Evolutionary conservation across 2,888 invertebrate genomes (phyloP), one percentile per base, ranked within the genome.

Genomic region (Campaea margaritaria): DNA sequence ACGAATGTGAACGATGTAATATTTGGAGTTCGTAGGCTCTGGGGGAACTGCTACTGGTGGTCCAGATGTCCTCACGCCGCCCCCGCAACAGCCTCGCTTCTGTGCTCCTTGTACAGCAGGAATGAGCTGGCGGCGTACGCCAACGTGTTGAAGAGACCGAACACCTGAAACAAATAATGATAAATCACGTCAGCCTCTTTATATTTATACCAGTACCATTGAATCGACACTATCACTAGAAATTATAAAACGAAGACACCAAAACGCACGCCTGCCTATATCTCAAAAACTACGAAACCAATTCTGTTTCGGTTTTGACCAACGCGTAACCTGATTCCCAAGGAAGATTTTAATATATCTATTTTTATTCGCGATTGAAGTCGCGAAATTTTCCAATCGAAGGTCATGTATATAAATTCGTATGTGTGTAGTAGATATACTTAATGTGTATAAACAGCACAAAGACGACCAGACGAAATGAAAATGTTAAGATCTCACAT

Each of bases 141-240:
- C 53, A 95, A 74, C 45, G 96, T 95, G 86, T 97, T 97, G 87
- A 97, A 94, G 41, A 97, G 83, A 58, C 96, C 97, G 80, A 97
- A 97, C 51, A 95, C 94, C 96, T 96, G 89, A 12, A 88, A 90
- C 87, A 72, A 67, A 69, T 58, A 58, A 57, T 15, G 53, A 38
- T 21, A 45, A 34, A 15, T 15, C 3, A 51, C 12, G 31, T 50
- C n/a, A 60, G 10, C 45, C 41, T n/a, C 2, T n/a, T 27, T 16
- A 8, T 2, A n/a, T 38, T 5, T 1, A 11, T 11, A 3, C 2
- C 2, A 34, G 8, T 34, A 7, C 11, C 11, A 34, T 2, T 34
- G 21, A 9, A 3, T 5, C 34, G 34, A 34, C 8, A 11, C 11
- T 9, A 34, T 9, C 21, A 21, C 21, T 21, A 21, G 21, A 21